Conservation (phyloP, 2,888 invertebrate genomes). For the Perithous albicinctus region DNA sequence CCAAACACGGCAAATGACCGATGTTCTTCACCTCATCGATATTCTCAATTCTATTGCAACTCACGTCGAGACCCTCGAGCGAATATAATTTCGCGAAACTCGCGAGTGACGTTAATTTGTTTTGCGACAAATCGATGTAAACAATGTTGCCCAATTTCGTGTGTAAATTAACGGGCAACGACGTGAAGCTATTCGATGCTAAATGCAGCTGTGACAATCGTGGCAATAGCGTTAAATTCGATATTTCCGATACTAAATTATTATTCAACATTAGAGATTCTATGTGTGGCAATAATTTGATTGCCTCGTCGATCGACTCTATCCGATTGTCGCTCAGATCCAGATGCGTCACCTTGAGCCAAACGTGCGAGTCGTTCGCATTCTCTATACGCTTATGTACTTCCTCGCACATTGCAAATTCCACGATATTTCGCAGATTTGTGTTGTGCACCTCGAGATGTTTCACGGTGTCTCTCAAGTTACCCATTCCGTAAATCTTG, state of each 20-base stretch:
- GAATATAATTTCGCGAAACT: slow-evolving; percentile 94
- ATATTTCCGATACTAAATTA: slow-evolving; percentile 91
- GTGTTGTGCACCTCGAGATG: slow-evolving; percentile 89
- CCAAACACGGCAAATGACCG: slow-evolving; percentile 93
- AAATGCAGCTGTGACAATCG: slow-evolving; percentile 91
- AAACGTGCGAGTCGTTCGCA: slow-evolving; percentile 87
- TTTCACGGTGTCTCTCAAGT: slow-evolving; percentile 88
- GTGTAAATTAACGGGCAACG: slow-evolving; percentile 91
- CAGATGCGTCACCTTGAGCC: slow-evolving; percentile 89
- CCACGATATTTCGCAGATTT: slow-evolving; percentile 89
- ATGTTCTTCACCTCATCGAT: slow-evolving; percentile 93
- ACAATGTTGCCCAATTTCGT: slow-evolving; percentile 95
- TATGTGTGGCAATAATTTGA: slow-evolving; percentile 91
- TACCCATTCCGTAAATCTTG: slow-evolving; percentile 88
- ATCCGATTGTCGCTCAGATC: slow-evolving; percentile 93
- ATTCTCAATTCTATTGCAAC: slow-evolving; percentile 93
- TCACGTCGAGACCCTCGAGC: slow-evolving; percentile 93
- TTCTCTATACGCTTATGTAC: slow-evolving; percentile 89
- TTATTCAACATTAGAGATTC: slow-evolving; percentile 91
- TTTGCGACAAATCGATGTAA: slow-evolving; percentile 94
- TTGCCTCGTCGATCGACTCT: slow-evolving; percentile 91
- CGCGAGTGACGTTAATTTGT: slow-evolving; percentile 90
- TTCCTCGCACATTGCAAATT: slow-evolving; percentile 94
- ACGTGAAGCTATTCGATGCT: slow-evolving; percentile 90
- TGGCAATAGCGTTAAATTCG: slow-evolving; percentile 92